Evolutionary conservation across 2,888 invertebrate species (phyloP).

Genomic region (Tenthredo amoena): DNA sequence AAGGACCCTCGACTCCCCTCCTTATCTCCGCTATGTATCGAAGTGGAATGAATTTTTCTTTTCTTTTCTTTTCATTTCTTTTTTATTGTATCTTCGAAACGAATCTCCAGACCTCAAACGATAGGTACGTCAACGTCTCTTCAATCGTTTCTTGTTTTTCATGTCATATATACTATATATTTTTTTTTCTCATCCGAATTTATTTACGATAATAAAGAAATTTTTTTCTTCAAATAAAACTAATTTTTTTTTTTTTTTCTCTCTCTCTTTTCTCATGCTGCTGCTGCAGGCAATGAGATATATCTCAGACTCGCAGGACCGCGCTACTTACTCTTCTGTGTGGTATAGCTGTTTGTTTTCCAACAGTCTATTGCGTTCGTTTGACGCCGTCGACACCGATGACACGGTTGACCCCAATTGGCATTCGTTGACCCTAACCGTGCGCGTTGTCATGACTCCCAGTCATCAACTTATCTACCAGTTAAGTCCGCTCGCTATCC

Average conservation of each 20-base stretch:
- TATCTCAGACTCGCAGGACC: background rate
- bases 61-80: background rate
- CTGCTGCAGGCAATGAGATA: background rate
- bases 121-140: background rate
- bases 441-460: slow-evolving; percentile 76
- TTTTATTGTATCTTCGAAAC: background rate
- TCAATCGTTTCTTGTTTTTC: background rate
- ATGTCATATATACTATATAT: too few species aligned
- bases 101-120: background rate
- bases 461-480: slow-evolving; percentile 75
- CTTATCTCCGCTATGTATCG: background rate
- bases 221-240: too few species aligned
- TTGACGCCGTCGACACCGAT: slow-evolving; percentile 76
- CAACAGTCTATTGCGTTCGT: slow-evolving; percentile 75
- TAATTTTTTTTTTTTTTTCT: background rate
- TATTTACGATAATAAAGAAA: background rate
- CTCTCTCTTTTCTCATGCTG: too few species aligned
- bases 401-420: slow-evolving; percentile 76
- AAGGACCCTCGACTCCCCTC: slow-evolving; percentile 27
- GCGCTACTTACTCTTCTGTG: background rate
- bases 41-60: slow-evolving; percentile 15
- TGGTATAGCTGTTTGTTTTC: slow-evolving; percentile 71
- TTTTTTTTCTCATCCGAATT: background rate
- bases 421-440: slow-evolving; percentile 74
- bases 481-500: slow-evolving; percentile 71